phyloP scores from a whole-genome alignment of 2,797 vertebrate genomes.

The Pristis pectinata region DNA sequence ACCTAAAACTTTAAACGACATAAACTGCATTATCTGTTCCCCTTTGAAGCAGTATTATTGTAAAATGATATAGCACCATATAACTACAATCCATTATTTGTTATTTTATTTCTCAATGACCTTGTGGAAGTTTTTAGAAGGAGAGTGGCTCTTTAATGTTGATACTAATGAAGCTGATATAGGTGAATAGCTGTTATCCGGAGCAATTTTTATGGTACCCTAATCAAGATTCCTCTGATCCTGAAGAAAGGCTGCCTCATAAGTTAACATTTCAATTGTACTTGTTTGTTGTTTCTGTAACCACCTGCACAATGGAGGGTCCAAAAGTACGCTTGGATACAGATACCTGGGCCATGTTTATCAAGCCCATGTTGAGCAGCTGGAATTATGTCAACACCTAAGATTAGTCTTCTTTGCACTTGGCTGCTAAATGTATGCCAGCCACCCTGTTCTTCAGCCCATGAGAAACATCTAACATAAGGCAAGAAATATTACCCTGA shows the following conservation, averaged over 20 bases:
- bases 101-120: neutral
- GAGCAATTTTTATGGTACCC: neutral
- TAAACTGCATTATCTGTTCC: neutral
- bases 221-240: neutral
- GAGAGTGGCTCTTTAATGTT: neutral
- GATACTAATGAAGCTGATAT: neutral
- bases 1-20: neutral
- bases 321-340: neutral
- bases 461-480: neutral
- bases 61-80: neutral
- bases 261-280: neutral
- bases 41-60: neutral
- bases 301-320: neutral
- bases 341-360: neutral
- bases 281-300: neutral
- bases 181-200: neutral
- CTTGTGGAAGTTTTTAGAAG: neutral
- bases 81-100: neutral
- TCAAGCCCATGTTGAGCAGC: neutral
- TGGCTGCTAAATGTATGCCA: neutral
- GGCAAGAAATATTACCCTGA: neutral
- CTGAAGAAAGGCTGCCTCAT: neutral
- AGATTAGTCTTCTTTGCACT: neutral
- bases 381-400: neutral
- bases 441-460: neutral